A percentile compares a stretch with the other conserved stretches of the same genome.
phyloP scores from a whole-genome alignment of 2,888 invertebrate genomes.

The Atrina japonica region DNA sequence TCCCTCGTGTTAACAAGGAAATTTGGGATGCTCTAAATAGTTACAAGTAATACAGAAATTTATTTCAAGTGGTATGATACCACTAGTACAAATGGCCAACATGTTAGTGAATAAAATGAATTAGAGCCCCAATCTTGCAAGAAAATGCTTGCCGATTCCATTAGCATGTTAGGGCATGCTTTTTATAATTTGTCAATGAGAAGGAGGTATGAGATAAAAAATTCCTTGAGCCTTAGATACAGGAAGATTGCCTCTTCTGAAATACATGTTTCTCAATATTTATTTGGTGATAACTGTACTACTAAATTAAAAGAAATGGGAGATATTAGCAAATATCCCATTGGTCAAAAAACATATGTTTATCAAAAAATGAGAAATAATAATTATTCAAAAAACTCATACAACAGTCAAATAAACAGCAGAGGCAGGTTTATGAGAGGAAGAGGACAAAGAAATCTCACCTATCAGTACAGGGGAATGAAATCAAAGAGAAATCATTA shows the following conservation, averaged over 20 bases:
- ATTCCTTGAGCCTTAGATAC: not conserved
- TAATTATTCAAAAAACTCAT: too few relatives aligned
- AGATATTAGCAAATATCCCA: constrained; percentile 10
- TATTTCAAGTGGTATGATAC: constrained; percentile 2
- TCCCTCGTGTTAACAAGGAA: constrained; percentile 2
- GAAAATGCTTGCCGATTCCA: not conserved
- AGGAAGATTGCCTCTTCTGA: not conserved
- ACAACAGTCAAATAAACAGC: not conserved
- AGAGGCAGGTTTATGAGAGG: not conserved
- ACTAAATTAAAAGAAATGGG: not conserved
- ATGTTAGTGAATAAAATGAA: constrained; percentile 9
- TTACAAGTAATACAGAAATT: constrained; percentile 1
- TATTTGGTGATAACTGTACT: not conserved
- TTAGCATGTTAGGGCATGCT: constrained; percentile 2
- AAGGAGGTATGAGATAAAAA: constrained; percentile 2
- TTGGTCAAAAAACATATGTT: not conserved
- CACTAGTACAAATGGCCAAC: not conserved
- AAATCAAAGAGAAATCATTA: not conserved
- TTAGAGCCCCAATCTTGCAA: constrained; percentile 2
- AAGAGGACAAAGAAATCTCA: not conserved
- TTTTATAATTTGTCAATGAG: constrained; percentile 3
- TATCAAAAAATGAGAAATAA: too few relatives aligned
- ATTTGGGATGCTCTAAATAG: not conserved
- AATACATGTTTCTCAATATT: not conserved
- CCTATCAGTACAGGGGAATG: too few relatives aligned